phyloP scores from a whole-genome alignment of 2,113 vertebrate genomes.

The Chascanopsetta lugubris region DNA sequence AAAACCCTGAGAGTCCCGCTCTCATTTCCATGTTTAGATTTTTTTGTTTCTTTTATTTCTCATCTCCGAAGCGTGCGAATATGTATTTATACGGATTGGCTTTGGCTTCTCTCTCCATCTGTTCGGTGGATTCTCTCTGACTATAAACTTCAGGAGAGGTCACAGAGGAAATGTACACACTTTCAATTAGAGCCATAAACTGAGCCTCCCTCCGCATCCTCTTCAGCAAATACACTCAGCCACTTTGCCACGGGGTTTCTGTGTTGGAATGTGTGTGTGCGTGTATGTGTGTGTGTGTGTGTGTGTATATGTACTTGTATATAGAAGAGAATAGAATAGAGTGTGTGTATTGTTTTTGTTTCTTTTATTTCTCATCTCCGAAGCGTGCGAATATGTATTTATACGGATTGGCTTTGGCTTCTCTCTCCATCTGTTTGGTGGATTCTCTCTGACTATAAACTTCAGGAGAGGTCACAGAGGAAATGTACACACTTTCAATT shows the following conservation, averaged over 20 bases:
- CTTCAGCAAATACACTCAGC: neutral
- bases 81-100: slow-evolving; percentile 22
- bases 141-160: slow-evolving; percentile 48
- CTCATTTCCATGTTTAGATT: slow-evolving; percentile 4
- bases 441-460: slow-evolving; percentile 40
- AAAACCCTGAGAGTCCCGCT: slow-evolving; percentile 16
- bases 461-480: slow-evolving; percentile 41
- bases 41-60: neutral
- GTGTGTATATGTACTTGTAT: neutral
- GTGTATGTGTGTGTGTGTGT: neutral
- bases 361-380: slow-evolving; percentile 10
- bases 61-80: slow-evolving; percentile 14
- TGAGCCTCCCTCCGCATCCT: neutral
- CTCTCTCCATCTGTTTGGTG: slow-evolving; percentile 35
- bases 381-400: slow-evolving; percentile 21
- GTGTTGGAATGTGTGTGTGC: slow-evolving; percentile 13
- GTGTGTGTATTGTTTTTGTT: neutral
- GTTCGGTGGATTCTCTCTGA: slow-evolving; percentile 34
- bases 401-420: slow-evolving; percentile 24
- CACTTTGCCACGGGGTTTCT: slow-evolving; percentile 10
- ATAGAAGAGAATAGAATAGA: too few relatives aligned
- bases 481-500: slow-evolving; percentile 57
- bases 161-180: slow-evolving; percentile 44
- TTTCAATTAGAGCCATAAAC: slow-evolving; percentile 46
- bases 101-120: slow-evolving; percentile 33